A percentile compares a stretch with the other conserved stretches of the same genome.
These are phyloP conservation scores for Dolomedes plantarius DNA, from an alignment of 2,888 invertebrate genomes.

Conservation along the genomic window DNA sequence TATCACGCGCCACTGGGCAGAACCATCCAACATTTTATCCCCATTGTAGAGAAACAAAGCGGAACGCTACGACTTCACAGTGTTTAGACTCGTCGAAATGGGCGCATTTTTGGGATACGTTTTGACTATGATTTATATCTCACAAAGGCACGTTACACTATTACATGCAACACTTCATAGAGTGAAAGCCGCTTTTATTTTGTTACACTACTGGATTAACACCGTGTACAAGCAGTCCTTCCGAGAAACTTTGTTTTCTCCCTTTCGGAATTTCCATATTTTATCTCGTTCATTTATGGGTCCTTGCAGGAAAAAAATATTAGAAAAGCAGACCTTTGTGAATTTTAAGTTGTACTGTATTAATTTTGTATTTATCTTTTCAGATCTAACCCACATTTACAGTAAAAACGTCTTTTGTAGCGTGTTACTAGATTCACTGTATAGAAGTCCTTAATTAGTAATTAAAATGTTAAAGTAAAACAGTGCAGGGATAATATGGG, in stretches of 20 bases:
- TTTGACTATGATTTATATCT: background rate
- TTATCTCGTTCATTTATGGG: no score
- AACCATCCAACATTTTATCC: conserved; percentile 1
- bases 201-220: background rate
- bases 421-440: no score
- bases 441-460: no score
- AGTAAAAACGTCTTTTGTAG: no score
- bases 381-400: no score
- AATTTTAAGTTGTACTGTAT: no score
- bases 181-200: background rate
- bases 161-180: conserved; percentile 10
- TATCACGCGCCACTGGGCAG: conserved; percentile 6
- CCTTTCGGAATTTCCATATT: no score
- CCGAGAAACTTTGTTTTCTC: background rate
- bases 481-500: no score
- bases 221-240: background rate
- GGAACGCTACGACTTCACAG: background rate
- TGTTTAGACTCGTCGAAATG: conserved; percentile 1
- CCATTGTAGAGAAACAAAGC: conserved; percentile 9
- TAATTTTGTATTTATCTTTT: no score
- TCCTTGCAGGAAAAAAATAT: no score
- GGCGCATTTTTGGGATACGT: background rate
- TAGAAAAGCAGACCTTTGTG: no score
- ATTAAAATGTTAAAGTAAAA: no score
- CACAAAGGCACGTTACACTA: background rate